phyloP scores from a whole-genome alignment of 1,140 invertebrate genomes.

The Pogonomyrmex californicus region DNA sequence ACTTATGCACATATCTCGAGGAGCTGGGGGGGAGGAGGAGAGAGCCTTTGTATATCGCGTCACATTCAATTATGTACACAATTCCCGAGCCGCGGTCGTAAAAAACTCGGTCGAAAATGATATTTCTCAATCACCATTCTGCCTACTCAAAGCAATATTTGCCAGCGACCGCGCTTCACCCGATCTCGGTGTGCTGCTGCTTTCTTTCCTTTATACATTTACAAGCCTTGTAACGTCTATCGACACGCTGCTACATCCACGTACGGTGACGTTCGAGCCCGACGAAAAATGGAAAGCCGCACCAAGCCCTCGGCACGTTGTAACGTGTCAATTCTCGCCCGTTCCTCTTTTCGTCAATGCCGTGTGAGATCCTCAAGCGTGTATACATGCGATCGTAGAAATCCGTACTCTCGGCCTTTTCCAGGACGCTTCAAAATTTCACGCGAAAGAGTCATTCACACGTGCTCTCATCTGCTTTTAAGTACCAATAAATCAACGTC shows the following conservation, averaged over 20 bases:
- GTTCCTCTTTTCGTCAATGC: conserved; percentile 10
- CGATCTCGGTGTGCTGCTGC: conserved; percentile 16
- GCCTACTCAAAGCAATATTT: conserved; percentile 31
- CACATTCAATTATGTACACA: conserved; percentile 65
- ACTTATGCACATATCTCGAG: conserved; percentile 50
- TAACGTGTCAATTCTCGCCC: not conserved
- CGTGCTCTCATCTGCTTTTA: too few relatives aligned
- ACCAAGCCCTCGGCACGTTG: not conserved
- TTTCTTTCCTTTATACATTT: conserved; percentile 60
- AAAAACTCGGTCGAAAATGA: conserved; percentile 37
- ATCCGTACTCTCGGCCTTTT: not conserved
- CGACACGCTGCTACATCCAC: conserved; percentile 19
- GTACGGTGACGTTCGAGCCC: not conserved
- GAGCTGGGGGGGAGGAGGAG: not conserved
- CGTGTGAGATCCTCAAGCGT: conserved; percentile 42
- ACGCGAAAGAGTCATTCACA: not conserved
- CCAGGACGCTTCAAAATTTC: not conserved
- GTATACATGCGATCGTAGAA: not conserved
- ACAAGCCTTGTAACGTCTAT: conserved; percentile 52
- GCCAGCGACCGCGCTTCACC: not conserved
- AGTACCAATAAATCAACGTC: not conserved
- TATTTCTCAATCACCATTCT: not conserved
- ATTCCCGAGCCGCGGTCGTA: not conserved
- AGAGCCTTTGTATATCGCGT: conserved; percentile 29
- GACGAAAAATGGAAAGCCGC: conserved; percentile 71